These are phyloP conservation scores for Mylabris sibirica DNA, from an alignment of 2,888 invertebrate species.

Conservation along the genomic window DNA sequence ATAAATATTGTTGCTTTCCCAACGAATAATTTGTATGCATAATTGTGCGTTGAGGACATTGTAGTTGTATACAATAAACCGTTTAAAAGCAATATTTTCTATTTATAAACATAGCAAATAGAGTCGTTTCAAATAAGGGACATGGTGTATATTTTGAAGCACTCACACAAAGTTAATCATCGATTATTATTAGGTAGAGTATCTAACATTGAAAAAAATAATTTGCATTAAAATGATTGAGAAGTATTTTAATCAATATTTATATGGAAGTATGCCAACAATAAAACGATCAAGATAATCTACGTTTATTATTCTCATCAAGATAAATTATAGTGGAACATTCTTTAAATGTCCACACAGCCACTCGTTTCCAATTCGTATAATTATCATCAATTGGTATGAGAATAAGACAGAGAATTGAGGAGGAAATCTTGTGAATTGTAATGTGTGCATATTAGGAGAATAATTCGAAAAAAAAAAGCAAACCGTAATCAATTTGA, in stretches of 20 bases:
- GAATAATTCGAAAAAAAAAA: background rate
- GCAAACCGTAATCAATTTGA: background rate
- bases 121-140: background rate
- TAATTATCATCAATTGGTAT: constrained; percentile 1
- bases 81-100: no score
- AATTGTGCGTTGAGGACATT: background rate
- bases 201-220: background rate
- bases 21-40: background rate
- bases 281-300: background rate
- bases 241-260: background rate
- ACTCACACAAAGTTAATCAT: background rate
- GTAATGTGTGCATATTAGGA: background rate
- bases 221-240: background rate
- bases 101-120: background rate
- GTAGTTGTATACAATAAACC: background rate
- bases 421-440: background rate
- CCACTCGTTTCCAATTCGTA: background rate
- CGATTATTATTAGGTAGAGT: background rate
- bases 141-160: background rate
- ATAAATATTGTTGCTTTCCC: background rate
- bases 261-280: constrained; percentile 6
- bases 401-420: background rate
- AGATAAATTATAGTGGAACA: background rate
- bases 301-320: background rate
- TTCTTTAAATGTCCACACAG: background rate